These are phyloP conservation scores for Ethmia dodecea DNA, from an alignment of 2,888 invertebrate species.

Conservation along the genomic window DNA sequence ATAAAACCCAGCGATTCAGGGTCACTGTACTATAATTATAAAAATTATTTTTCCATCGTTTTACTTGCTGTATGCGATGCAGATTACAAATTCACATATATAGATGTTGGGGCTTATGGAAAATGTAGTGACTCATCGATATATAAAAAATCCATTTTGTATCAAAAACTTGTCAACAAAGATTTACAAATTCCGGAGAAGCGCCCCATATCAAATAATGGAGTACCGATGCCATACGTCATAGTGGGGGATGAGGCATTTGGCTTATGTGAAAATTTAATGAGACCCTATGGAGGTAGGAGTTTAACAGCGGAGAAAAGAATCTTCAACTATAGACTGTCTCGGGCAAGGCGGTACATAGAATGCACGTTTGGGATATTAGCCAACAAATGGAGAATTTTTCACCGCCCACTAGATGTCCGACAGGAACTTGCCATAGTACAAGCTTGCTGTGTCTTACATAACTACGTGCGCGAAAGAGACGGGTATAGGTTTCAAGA, in stretches of 20 bases:
- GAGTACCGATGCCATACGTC: not conserved
- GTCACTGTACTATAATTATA: constrained; percentile 14
- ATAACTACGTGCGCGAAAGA: constrained; percentile 16
- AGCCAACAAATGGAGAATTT: constrained; percentile 17
- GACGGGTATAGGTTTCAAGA: not conserved
- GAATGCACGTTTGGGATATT: constrained; percentile 13
- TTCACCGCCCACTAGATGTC: constrained; percentile 14
- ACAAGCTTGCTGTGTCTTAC: constrained; percentile 13
- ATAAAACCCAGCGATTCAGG: constrained; percentile 11
- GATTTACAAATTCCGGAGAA: constrained; percentile 5
- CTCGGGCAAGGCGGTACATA: constrained; percentile 9
- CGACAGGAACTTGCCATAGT: too few species aligned
- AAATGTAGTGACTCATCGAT: constrained; percentile 7
- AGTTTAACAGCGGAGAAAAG: constrained; percentile 4
- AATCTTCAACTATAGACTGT: constrained; percentile 10
- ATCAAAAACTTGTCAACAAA: constrained; percentile 8
- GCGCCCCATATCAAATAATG: not conserved
- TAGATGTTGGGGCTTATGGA: constrained; percentile 8
- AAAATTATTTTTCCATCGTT: constrained; percentile 1
- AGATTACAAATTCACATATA: constrained; percentile 8
- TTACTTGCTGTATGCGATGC: constrained; percentile 4
- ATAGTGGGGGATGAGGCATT: constrained; percentile 5
- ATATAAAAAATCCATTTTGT: constrained; percentile 7
- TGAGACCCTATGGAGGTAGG: constrained; percentile 7
- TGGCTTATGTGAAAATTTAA: constrained; percentile 2